A percentile compares a stretch with the other conserved stretches of the same genome.
Conservation (phyloP, 1,140 invertebrate species). For the Polypedilum vanderplanki region DNA sequence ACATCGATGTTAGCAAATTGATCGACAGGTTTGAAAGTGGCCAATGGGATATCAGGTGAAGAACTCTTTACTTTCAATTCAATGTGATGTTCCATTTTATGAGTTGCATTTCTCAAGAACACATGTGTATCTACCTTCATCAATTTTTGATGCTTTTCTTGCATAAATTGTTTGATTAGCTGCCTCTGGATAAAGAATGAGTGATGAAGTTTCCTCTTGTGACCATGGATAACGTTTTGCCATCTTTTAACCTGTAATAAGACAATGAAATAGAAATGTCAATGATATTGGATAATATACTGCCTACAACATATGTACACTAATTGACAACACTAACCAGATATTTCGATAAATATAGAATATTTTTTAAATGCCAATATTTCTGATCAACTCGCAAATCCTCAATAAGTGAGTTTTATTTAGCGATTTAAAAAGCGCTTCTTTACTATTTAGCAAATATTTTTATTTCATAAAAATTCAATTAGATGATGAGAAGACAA, state of each 20-base stretch:
- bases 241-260: constrained; percentile 65
- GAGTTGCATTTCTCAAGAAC: constrained; percentile 61
- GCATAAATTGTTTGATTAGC: constrained; percentile 72
- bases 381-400: too few relatives aligned
- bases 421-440: too few relatives aligned
- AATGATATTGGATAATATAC: too few relatives aligned
- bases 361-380: too few relatives aligned
- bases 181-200: constrained; percentile 67
- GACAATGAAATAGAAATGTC: constrained; percentile 33
- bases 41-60: constrained; percentile 47
- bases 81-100: constrained; percentile 55
- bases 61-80: constrained; percentile 55
- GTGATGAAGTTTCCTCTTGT: constrained; percentile 52
- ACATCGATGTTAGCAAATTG: constrained; percentile 50
- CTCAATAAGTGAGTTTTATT: too few relatives aligned
- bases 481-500: too few relatives aligned
- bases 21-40: constrained; percentile 50
- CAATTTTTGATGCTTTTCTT: constrained; percentile 51
- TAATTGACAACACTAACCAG: too few relatives aligned
- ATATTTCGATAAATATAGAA: too few relatives aligned
- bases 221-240: constrained; percentile 68
- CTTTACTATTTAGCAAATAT: too few relatives aligned
- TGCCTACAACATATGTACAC: too few relatives aligned
- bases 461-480: too few relatives aligned
- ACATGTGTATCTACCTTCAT: constrained; percentile 67